Conservation (phyloP, 2,113 vertebrate genomes). For the Elanoides forficatus region DNA sequence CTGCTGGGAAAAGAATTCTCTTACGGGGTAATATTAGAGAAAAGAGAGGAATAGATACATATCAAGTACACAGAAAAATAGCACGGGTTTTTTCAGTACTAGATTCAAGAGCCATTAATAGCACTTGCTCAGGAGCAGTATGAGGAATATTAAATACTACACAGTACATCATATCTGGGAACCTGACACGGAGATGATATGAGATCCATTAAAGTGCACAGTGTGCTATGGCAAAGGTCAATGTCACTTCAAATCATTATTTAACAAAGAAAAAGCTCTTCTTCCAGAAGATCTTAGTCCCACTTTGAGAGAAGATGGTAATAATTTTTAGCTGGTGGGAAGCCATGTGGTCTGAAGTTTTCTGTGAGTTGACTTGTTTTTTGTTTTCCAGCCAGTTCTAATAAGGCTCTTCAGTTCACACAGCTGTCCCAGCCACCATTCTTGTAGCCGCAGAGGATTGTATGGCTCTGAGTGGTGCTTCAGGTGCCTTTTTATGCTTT, state of each 20-base stretch:
- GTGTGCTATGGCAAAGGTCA: neutral
- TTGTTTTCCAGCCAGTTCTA: neutral
- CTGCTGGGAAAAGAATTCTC: neutral
- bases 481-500: neutral
- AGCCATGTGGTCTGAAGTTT: neutral
- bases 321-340: neutral
- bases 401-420: neutral
- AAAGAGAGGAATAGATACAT: neutral
- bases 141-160: neutral
- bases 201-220: neutral
- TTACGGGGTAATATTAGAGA: neutral
- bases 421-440: rapidly evolving
- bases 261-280: neutral
- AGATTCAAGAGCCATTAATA: neutral
- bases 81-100: neutral
- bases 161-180: neutral
- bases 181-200: neutral
- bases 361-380: neutral
- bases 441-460: neutral
- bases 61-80: neutral
- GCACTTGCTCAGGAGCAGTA: neutral
- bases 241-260: neutral
- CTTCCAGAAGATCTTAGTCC: neutral
- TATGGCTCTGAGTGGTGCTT: neutral
- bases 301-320: neutral